Percentiles rank a stretch among this genome's conserved stretches.
phyloP scores from a whole-genome alignment of 2,113 vertebrate species.

The Argyrosomus japonicus region DNA sequence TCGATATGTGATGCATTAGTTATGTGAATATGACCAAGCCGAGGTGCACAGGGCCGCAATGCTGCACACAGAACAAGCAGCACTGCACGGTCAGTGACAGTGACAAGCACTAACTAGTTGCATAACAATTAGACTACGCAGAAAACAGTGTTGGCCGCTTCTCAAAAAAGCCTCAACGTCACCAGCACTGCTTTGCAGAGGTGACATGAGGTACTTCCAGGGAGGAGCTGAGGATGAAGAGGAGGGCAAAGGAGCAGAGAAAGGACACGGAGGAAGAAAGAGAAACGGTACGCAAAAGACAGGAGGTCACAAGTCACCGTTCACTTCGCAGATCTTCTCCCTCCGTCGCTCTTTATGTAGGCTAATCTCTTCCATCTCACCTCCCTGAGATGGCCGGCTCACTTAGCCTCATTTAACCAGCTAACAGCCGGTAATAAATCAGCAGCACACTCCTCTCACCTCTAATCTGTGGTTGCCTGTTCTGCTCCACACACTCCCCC shows the following conservation, averaged over 20 bases:
- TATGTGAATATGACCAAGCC: background rate
- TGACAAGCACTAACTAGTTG: conserved; percentile 10
- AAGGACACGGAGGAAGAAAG: conserved; percentile 1
- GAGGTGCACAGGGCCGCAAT: background rate
- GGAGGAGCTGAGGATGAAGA: background rate
- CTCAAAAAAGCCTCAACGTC: conserved; percentile 2
- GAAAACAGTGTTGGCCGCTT: background rate
- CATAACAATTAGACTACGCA: conserved; percentile 20
- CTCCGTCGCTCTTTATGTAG: conserved; percentile 62
- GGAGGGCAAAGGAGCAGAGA: conserved; percentile 1
- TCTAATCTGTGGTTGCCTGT: conserved; percentile 56
- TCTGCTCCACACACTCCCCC: conserved; percentile 39
- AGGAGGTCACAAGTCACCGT: conserved; percentile 43
- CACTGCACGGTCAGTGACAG: background rate
- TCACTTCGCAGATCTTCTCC: conserved; percentile 44
- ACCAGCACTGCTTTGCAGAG: background rate
- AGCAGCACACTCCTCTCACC: conserved; percentile 58
- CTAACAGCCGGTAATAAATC: conserved; percentile 72
- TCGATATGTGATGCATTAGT: background rate
- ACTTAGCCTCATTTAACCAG: conserved; percentile 78
- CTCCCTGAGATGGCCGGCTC: conserved; percentile 55
- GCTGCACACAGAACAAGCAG: background rate
- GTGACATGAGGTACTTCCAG: too few relatives aligned
- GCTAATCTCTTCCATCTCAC: conserved; percentile 77
- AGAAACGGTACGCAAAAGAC: conserved; percentile 16